A percentile compares a stretch with the other conserved stretches of the same genome.
These are phyloP conservation scores for Pachyseris speciosa DNA, from an alignment of 64 coral and sea anemone species.

Conservation along the genomic window DNA sequence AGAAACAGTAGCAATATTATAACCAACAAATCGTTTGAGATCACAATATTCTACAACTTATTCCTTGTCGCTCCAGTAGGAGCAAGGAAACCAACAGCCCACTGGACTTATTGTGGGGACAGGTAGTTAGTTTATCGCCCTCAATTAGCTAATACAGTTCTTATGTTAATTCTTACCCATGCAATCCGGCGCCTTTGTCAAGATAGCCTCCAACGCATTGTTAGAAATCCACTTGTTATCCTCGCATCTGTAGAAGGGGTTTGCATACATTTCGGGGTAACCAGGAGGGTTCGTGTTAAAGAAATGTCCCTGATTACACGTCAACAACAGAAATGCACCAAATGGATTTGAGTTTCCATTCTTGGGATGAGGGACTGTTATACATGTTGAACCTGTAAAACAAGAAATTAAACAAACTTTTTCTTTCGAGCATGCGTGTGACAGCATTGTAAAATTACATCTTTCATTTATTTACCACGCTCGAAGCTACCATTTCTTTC, in stretches of 20 bases:
- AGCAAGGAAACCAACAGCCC: too few species aligned
- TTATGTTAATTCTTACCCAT: constrained; percentile 55
- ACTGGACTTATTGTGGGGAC: too few species aligned
- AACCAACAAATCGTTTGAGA: too few species aligned
- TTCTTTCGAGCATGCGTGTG: too few species aligned
- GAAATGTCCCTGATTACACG: constrained; percentile 58
- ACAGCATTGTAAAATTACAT: too few species aligned
- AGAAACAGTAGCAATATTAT: too few species aligned
- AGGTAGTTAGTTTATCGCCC: too few species aligned
- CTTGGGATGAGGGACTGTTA: constrained; percentile 10
- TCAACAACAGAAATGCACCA: neutral
- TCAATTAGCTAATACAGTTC: neutral
- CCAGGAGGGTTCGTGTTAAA: constrained; percentile 66
- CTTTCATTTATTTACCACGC: too few species aligned
- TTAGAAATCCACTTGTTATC: constrained; percentile 45
- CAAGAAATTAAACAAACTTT: neutral
- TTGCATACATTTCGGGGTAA: neutral
- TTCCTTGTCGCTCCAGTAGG: too few species aligned
- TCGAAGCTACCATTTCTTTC: too few species aligned
- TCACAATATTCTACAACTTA: too few species aligned
- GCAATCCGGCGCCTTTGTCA: constrained; percentile 77
- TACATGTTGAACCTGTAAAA: constrained; percentile 43
- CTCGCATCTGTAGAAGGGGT: constrained; percentile 29
- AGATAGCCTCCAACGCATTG: neutral
- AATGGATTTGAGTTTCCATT: constrained; percentile 8